Base-by-base conservation (phyloP, 92 coral and sea anemone genomes). In the Galaxea fascicularis region DNA sequence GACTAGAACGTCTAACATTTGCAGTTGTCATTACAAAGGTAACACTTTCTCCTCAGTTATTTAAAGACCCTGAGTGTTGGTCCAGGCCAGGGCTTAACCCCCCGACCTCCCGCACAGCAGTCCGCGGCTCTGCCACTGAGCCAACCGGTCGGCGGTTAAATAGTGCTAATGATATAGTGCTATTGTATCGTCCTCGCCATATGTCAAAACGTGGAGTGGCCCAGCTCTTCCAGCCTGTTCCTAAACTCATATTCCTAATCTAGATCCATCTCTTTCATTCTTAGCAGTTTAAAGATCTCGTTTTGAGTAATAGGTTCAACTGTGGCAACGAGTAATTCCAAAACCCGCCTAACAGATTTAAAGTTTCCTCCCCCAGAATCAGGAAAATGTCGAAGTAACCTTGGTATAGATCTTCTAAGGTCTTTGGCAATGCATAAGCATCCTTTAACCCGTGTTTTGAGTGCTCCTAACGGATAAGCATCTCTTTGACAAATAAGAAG, bases 261-360 rank as follows among this genome's bases (percentile, higher is more conserved):
- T 9, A 45, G 65, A 4, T 49, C 41, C 41, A 35, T 45, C 27
- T 85, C 69, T 28, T 82, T 62, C n/a, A 58, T 49, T 27, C 83
- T 74, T 8, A 92, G 73, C 2, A 90, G 57, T 26, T 63, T 35
- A 39, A 86, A 75, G 14, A 92, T 30, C 51, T 90, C 85, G 13
- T 49, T 74, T 10, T 68, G 21, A 14, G 52, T 81, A 24, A 92
- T 65, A 6, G 95, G 95, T 0, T 78, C 82, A 46, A 64, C 70
- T 6, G 84, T 31, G 8, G 95, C 73, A 18, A 91, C 72, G 26
- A 91, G 86, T 15, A 91, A 78, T 70, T 91, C 95, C 49, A 91
- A 66, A 13, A 91, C 68, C 7, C 47, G 24, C 8, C 79, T 80
- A 45, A 66, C 78, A 35, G 52, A 29, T 28, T 74, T 72, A 54